Evolutionary conservation across 2,888 invertebrate genomes (phyloP).

Genomic region (Serrognathus titanus): DNA sequence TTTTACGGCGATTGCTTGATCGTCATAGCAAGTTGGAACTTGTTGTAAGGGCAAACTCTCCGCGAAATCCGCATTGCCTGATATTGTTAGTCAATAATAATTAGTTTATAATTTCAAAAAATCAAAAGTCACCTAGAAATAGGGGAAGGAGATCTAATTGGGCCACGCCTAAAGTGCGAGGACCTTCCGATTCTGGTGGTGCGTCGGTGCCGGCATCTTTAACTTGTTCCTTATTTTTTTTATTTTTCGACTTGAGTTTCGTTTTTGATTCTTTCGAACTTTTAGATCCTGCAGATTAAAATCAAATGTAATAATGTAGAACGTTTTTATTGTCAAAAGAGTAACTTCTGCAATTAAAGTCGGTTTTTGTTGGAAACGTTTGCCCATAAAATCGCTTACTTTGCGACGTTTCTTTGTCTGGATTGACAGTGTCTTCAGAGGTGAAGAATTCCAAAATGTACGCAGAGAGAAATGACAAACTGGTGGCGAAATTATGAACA

Average conservation of each 20-base stretch:
- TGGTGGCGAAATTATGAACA: too few species aligned
- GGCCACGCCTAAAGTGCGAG: constrained; percentile 22
- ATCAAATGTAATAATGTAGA: not conserved
- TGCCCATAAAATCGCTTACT: too few species aligned
- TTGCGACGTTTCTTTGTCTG: too few species aligned
- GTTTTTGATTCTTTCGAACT: constrained; percentile 1
- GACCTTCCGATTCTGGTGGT: constrained; percentile 13
- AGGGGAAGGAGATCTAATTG: constrained; percentile 29
- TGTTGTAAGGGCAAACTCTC: constrained; percentile 10
- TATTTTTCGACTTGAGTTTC: not conserved
- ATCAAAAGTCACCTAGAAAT: constrained; percentile 24
- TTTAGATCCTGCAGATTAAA: not conserved
- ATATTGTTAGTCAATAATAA: not conserved
- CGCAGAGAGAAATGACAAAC: too few species aligned
- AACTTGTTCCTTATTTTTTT: not conserved
- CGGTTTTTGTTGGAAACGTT: too few species aligned
- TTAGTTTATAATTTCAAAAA: not conserved
- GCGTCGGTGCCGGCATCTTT: not conserved
- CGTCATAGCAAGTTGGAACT: constrained; percentile 13
- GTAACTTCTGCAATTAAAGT: too few species aligned
- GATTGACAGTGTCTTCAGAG: too few species aligned
- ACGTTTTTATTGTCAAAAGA: too few species aligned
- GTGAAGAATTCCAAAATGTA: too few species aligned
- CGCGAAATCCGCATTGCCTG: constrained; percentile 14
- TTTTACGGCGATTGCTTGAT: constrained; percentile 34